Evolutionary conservation across 2,113 vertebrate genomes (phyloP).

Genomic region (Hippoglossus stenolepis): DNA sequence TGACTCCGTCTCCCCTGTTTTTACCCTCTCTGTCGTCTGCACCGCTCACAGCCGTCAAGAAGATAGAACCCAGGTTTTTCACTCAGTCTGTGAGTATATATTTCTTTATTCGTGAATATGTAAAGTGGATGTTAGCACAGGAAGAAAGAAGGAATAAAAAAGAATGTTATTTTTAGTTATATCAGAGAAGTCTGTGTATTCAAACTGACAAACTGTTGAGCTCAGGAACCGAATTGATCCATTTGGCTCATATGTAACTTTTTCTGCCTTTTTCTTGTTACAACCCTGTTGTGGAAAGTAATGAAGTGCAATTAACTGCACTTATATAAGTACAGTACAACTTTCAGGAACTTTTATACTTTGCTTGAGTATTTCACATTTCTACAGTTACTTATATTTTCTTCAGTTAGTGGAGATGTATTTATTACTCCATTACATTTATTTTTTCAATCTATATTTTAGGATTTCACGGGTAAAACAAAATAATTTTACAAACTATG

Average conservation of each 20-base stretch:
- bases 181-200: not conserved
- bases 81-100: constrained; percentile 66
- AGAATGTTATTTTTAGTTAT: not conserved
- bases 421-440: too few relatives aligned
- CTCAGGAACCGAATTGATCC: not conserved
- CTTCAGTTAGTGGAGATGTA: not conserved
- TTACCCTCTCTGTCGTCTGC: constrained; percentile 11
- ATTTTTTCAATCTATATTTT: too few relatives aligned
- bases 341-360: too few relatives aligned
- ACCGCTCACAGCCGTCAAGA: not conserved
- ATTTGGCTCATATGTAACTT: not conserved
- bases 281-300: not conserved
- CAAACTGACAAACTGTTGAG: not conserved
- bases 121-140: not conserved
- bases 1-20: constrained; percentile 8
- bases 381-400: too few relatives aligned
- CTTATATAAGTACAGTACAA: too few relatives aligned
- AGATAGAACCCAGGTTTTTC: constrained; percentile 23
- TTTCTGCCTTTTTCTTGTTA: not conserved
- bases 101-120: constrained; percentile 17
- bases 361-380: too few relatives aligned
- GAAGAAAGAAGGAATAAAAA: not conserved
- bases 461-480: not conserved
- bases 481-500: not conserved
- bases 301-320: too few relatives aligned